Evolutionary conservation across 2,797 vertebrate genomes (phyloP).

Genomic region (Pipistrellus nathusii): DNA sequence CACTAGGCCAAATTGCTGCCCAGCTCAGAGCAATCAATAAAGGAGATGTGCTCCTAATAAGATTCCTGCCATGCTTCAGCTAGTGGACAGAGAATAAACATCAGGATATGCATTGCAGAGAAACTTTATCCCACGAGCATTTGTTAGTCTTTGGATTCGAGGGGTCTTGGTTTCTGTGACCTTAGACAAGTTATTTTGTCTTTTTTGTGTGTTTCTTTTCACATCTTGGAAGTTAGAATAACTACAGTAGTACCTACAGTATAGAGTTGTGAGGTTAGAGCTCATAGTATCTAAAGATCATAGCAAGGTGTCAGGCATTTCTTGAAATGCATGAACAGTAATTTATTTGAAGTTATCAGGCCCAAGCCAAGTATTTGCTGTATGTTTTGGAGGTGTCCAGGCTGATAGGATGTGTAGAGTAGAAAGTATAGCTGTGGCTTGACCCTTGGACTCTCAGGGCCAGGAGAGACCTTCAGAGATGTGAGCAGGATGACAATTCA

Average conservation of each 20-base stretch:
- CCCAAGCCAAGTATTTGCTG: not conserved
- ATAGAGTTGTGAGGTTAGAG: not conserved
- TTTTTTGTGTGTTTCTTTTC: not conserved
- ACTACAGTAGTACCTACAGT: not conserved
- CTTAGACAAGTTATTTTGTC: not conserved
- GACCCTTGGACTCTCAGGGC: no score
- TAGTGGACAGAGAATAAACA: not conserved
- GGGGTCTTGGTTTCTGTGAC: not conserved
- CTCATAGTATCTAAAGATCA: not conserved
- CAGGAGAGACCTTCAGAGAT: not conserved
- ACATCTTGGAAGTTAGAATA: constrained; percentile 4
- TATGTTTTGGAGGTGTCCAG: not conserved
- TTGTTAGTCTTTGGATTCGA: not conserved
- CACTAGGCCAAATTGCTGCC: not conserved
- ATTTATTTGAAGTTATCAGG: not conserved
- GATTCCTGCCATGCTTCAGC: not conserved
- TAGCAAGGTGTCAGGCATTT: not conserved
- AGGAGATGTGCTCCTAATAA: not conserved
- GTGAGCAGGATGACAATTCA: not conserved
- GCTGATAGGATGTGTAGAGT: not conserved
- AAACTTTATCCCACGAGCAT: not conserved
- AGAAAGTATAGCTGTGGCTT: not conserved
- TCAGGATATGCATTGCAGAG: not conserved
- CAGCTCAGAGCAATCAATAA: not conserved
- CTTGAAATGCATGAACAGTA: not conserved